phyloP scores from a whole-genome alignment of 2,113 vertebrate genomes.

The Aptenodytes forsteri region DNA sequence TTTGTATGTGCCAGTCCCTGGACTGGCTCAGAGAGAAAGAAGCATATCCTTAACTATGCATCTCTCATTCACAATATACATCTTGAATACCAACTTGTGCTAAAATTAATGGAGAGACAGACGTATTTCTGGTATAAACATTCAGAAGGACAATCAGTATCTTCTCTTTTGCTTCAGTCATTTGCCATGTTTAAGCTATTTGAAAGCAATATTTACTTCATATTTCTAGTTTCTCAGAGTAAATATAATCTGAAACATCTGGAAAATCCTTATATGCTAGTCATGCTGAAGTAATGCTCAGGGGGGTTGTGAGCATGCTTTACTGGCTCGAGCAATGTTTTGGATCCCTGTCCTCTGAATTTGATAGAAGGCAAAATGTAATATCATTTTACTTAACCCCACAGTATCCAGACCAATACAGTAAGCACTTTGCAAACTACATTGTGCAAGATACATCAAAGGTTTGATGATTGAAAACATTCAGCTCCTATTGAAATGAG shows the following conservation, averaged over 20 bases:
- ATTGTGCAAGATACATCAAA: not conserved
- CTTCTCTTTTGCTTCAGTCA: not conserved
- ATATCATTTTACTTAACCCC: not conserved
- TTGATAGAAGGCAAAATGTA: constrained; percentile 4
- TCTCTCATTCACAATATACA: not conserved
- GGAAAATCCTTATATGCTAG: constrained; percentile 22
- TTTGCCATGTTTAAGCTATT: not conserved
- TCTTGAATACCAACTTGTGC: not conserved
- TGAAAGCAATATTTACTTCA: not conserved
- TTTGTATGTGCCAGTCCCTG: not conserved
- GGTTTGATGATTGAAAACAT: not conserved
- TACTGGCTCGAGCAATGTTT: constrained; percentile 18
- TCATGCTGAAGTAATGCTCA: constrained; percentile 66
- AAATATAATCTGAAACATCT: constrained; percentile 65
- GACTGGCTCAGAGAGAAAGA: not conserved
- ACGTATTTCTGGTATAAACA: not conserved
- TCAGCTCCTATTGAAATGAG: not conserved
- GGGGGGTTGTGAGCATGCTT: constrained; percentile 40
- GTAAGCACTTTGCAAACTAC: not conserved
- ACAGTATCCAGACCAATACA: not conserved
- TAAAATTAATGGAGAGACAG: not conserved
- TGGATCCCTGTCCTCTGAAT: not conserved
- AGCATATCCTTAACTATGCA: not conserved
- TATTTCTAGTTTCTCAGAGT: constrained; percentile 23
- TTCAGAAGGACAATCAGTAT: not conserved